phyloP scores from a whole-genome alignment of 2,888 invertebrate genomes.

The Thymelicus acteon region DNA sequence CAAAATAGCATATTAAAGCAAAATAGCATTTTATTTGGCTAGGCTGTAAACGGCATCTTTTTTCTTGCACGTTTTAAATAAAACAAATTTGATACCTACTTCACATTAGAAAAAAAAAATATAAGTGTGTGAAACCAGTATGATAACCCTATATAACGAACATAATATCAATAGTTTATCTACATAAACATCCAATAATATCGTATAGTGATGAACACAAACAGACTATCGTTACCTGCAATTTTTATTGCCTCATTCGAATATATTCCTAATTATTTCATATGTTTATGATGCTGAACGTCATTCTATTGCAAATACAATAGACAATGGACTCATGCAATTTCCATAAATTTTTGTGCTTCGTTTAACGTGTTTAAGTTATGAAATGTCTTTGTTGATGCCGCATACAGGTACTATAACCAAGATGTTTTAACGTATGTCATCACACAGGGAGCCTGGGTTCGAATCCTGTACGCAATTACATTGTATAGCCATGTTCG shows the following conservation, averaged over 20 bases:
- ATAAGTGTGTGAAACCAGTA: too few species aligned
- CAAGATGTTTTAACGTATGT: too few species aligned
- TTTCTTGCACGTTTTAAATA: too few species aligned
- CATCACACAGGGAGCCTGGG: not conserved
- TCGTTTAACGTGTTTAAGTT: slow-evolving; percentile 37
- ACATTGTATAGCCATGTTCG: not conserved
- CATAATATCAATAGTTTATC: too few species aligned
- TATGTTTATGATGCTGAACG: slow-evolving; percentile 31
- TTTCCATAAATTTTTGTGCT: slow-evolving; percentile 39
- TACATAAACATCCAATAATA: too few species aligned
- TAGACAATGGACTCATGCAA: slow-evolving; percentile 38
- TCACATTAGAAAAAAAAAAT: too few species aligned
- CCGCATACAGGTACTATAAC: not conserved
- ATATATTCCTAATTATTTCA: slow-evolving; percentile 28
- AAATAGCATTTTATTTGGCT: too few species aligned
- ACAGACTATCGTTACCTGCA: slow-evolving; percentile 1
- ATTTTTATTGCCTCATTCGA: slow-evolving; percentile 20
- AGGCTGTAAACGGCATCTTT: too few species aligned
- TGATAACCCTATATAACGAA: too few species aligned
- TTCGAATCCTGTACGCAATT: not conserved
- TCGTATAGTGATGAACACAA: not conserved
- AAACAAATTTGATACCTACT: too few species aligned
- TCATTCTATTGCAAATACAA: slow-evolving; percentile 32
- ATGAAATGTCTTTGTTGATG: slow-evolving; percentile 36
- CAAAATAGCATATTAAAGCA: too few species aligned